These are phyloP conservation scores for Epicauta chinensis DNA, from an alignment of 1,140 invertebrate species.

Conservation along the genomic window DNA sequence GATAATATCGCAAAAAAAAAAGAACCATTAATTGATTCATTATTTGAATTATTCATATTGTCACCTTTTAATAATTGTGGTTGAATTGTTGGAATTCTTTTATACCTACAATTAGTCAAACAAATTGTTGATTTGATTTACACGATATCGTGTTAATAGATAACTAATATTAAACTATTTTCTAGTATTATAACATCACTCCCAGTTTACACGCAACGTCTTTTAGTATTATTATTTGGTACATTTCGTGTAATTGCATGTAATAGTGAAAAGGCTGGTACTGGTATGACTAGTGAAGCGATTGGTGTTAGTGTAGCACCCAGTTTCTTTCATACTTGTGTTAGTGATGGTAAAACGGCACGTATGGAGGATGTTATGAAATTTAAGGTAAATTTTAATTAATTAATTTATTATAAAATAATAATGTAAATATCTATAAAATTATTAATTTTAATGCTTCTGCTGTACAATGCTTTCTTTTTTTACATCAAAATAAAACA, in stretches of 20 bases:
- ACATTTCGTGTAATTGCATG: slow-evolving; percentile 95
- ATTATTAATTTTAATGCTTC: slow-evolving; percentile 25
- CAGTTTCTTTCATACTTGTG: slow-evolving; percentile 96
- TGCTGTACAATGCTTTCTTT: slow-evolving; percentile 45
- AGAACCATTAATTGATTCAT: too few relatives aligned
- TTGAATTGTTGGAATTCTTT: too few relatives aligned
- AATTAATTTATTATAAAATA: not conserved
- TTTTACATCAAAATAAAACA: too few relatives aligned
- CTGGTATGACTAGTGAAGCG: slow-evolving; percentile 95
- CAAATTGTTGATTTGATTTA: too few relatives aligned
- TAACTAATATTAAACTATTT: too few relatives aligned
- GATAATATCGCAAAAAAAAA: too few relatives aligned
- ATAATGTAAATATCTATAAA: not conserved
- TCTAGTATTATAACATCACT: slow-evolving; percentile 82
- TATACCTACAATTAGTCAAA: too few relatives aligned
- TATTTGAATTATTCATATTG: too few relatives aligned
- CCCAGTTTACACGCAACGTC: slow-evolving; percentile 83
- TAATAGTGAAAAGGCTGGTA: slow-evolving; percentile 80
- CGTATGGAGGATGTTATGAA: slow-evolving; percentile 91
- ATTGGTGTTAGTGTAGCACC: slow-evolving; percentile 92
- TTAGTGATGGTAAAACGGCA: slow-evolving; percentile 86
- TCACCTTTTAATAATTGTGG: too few relatives aligned
- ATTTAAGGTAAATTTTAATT: slow-evolving; percentile 68
- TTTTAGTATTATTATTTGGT: slow-evolving; percentile 92
- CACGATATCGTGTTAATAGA: too few relatives aligned